These are phyloP conservation scores for Eira barbara DNA, from an alignment of 2,113 vertebrate genomes.

Conservation along the genomic window DNA sequence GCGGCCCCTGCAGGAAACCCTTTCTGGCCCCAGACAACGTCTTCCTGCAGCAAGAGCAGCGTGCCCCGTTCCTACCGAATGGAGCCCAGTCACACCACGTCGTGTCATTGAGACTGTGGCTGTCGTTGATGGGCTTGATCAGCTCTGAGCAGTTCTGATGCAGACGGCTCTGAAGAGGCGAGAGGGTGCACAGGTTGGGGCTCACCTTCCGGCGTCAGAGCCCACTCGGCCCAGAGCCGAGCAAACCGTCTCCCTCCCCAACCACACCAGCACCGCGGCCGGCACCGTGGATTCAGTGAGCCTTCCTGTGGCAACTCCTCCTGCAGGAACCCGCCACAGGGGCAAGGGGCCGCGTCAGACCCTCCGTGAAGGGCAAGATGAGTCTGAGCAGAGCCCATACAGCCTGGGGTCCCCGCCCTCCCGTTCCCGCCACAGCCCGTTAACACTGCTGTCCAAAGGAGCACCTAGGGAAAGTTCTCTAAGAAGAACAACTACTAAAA, in stretches of 20 bases:
- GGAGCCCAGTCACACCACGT: conserved; percentile 95
- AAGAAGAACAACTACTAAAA: background rate
- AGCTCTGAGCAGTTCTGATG: conserved; percentile 92
- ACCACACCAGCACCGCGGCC: background rate
- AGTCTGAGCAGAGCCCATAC: background rate
- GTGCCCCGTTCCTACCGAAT: conserved; percentile 87
- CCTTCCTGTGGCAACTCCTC: background rate
- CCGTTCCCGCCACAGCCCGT: background rate
- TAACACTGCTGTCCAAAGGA: background rate
- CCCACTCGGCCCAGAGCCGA: background rate
- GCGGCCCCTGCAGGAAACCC: background rate
- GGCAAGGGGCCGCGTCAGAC: background rate
- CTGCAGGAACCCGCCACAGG: background rate
- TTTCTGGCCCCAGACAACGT: background rate
- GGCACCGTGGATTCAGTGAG: no score
- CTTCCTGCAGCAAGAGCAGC: background rate
- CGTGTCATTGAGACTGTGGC: conserved; percentile 83
- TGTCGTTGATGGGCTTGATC: conserved; percentile 77
- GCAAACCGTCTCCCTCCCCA: background rate
- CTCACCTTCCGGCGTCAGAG: accelerated
- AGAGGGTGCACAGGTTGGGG: background rate
- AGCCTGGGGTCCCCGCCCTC: background rate
- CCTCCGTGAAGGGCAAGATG: background rate
- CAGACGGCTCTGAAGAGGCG: conserved; percentile 88
- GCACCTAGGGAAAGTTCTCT: background rate